phyloP scores from a whole-genome alignment of 1,140 invertebrate genomes.

The Drosophila willistoni region DNA sequence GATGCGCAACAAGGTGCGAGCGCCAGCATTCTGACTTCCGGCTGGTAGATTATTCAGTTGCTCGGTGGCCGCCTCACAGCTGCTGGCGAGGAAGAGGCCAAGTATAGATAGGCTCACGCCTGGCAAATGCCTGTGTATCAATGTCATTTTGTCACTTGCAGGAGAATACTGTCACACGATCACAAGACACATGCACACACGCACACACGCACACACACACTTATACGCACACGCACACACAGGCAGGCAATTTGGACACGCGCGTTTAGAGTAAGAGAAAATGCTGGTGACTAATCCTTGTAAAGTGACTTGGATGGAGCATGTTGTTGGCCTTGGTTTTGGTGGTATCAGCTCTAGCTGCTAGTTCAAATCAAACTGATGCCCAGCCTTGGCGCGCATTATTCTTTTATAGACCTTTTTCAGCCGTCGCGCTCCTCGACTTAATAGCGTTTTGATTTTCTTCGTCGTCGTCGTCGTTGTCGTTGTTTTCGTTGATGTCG shows the following conservation, averaged over 20 bases:
- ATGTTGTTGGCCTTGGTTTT: neutral
- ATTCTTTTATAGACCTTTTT: slow-evolving; percentile 82
- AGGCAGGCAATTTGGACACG: slow-evolving; percentile 42
- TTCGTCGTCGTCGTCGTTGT: slow-evolving; percentile 36
- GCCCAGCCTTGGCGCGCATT: slow-evolving; percentile 66
- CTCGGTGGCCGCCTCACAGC: slow-evolving; percentile 65
- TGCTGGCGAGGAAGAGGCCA: slow-evolving; percentile 49
- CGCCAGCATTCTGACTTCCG: slow-evolving; percentile 81
- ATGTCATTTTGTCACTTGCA: slow-evolving; percentile 51
- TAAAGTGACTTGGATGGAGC: neutral
- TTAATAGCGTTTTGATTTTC: slow-evolving; percentile 78
- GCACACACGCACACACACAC: slow-evolving; percentile 21
- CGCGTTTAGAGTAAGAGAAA: slow-evolving; percentile 20
- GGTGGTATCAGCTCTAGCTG: slow-evolving; percentile 53
- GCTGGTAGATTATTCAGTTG: slow-evolving; percentile 52
- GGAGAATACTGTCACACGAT: slow-evolving; percentile 23
- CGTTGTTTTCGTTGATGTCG: no score
- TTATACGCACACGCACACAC: slow-evolving; percentile 38
- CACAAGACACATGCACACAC: slow-evolving; percentile 32
- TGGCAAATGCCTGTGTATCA: slow-evolving; percentile 45
- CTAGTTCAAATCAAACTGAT: slow-evolving; percentile 76
- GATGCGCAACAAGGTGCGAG: slow-evolving; percentile 85
- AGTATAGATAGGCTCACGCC: slow-evolving; percentile 50
- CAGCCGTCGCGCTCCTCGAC: slow-evolving; percentile 31
- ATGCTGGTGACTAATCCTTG: neutral